Percentiles rank a stretch among this genome's conserved stretches.
Conservation (phyloP, 2,888 invertebrate species). For the Copidosoma aretas region DNA sequence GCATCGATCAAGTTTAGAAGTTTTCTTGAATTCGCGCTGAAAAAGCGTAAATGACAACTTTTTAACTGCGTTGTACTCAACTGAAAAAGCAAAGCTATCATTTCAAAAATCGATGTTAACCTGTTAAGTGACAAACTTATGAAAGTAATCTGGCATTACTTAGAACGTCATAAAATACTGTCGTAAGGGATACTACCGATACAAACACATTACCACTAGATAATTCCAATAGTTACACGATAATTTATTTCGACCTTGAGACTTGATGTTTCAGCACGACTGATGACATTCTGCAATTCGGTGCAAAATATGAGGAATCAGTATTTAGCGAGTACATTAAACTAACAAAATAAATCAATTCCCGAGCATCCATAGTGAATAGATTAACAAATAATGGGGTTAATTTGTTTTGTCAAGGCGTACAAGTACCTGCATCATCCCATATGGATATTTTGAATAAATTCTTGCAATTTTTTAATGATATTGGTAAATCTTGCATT, state of each 20-base stretch:
- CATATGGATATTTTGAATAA: no score
- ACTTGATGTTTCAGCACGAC: slow-evolving; percentile 37
- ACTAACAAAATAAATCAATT: no score
- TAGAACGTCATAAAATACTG: background rate
- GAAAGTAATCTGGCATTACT: slow-evolving; percentile 32
- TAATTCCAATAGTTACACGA: slow-evolving; percentile 8
- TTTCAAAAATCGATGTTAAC: slow-evolving; percentile 36
- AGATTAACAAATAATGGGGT: no score
- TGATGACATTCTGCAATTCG: slow-evolving; percentile 37
- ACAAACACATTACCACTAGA: background rate
- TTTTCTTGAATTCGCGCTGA: slow-evolving; percentile 19
- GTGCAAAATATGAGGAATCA: slow-evolving; percentile 28
- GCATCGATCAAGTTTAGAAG: slow-evolving; percentile 2
- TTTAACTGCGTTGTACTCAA: slow-evolving; percentile 3
- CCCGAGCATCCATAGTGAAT: no score
- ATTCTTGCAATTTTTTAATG: no score
- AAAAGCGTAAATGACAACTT: background rate
- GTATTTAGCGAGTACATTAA: slow-evolving; percentile 23
- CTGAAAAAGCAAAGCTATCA: slow-evolving; percentile 26
- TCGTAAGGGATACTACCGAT: background rate
- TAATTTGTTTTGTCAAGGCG: no score
- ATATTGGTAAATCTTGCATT: no score
- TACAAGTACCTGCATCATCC: no score
- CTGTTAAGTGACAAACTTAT: slow-evolving; percentile 32
- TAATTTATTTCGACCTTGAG: slow-evolving; percentile 38